Percentiles rank a stretch among this genome's conserved stretches.
Conservation (phyloP, 2,888 invertebrate species). For the Stramonita haemastoma region DNA sequence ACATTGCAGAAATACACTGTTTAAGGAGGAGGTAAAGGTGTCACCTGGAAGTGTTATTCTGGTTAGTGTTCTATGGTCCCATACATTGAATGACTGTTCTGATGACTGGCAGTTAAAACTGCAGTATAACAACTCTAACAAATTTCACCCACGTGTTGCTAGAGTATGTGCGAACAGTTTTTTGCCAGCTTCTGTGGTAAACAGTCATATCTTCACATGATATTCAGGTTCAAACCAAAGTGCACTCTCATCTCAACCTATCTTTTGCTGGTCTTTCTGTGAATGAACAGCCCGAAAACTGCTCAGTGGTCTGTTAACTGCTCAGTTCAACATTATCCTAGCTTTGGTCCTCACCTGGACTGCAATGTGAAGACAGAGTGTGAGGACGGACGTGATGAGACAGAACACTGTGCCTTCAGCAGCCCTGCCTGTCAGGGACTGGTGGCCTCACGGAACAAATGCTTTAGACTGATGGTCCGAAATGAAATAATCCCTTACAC, state of each 20-base stretch:
- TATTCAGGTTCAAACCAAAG: neutral
- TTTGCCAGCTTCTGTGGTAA: neutral
- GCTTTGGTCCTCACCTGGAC: neutral
- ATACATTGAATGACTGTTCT: neutral
- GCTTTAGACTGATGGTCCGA: neutral
- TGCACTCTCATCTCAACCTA: neutral
- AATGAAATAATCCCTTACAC: neutral
- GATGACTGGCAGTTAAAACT: neutral
- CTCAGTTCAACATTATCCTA: neutral
- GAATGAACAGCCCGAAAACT: neutral
- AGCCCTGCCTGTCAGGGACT: neutral
- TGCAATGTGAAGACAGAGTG: neutral
- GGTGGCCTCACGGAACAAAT: slow-evolving; percentile 11
- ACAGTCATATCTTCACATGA: neutral
- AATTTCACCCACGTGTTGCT: neutral
- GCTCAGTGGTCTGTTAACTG: slow-evolving; percentile 12
- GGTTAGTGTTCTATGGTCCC: neutral
- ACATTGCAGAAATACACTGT: neutral
- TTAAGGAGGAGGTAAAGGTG: neutral
- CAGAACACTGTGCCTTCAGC: slow-evolving; percentile 8
- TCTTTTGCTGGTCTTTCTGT: neutral
- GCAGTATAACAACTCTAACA: neutral
- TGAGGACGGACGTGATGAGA: slow-evolving; percentile 5
- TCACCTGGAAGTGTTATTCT: neutral
- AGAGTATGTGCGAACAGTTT: neutral